Evolutionary conservation across 2,888 invertebrate genomes (phyloP).

Genomic region (Drosophila anomelani): DNA sequence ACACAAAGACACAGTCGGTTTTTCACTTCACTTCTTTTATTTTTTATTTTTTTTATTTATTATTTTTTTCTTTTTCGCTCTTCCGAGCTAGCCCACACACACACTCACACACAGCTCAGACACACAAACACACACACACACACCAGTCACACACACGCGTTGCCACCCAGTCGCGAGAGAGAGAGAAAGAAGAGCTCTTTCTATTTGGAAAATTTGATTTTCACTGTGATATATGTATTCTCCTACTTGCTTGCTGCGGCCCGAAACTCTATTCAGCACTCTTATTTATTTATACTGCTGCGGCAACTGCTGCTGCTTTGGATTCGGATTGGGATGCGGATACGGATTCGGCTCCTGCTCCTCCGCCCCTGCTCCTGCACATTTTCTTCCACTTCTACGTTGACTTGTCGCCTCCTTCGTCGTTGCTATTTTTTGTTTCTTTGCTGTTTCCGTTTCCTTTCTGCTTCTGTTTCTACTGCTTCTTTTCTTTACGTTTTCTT

Average conservation of each 20-base stretch:
- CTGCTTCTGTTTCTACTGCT: constrained; percentile 24
- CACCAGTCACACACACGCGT: constrained; percentile 49
- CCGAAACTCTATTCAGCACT: constrained; percentile 25
- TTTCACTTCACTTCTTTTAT: constrained; percentile 53
- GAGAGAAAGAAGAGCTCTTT: constrained; percentile 47
- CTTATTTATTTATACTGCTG: constrained; percentile 47
- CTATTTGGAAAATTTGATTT: constrained; percentile 75
- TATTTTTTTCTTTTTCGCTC: constrained; percentile 52
- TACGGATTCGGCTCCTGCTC: constrained; percentile 43
- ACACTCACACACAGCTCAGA: constrained; percentile 39
- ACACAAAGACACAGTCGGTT: constrained; percentile 71
- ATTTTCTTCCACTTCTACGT: constrained; percentile 57
- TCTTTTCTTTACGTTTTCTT: constrained; percentile 48
- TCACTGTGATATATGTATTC: constrained; percentile 61
- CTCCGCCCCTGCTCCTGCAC: constrained; percentile 66
- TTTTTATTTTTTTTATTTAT: constrained; percentile 45
- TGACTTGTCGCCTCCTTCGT: constrained; percentile 45
- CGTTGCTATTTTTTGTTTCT: constrained; percentile 53
- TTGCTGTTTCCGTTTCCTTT: constrained; percentile 38
- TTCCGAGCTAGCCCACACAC: constrained; percentile 52
- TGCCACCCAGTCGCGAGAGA: constrained; percentile 64
- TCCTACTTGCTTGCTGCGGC: constrained; percentile 33
- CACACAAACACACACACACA: constrained; percentile 36
- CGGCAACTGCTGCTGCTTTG: constrained; percentile 26
- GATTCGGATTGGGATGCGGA: constrained; percentile 32